These are phyloP conservation scores for Atlantisia rogersi DNA, from an alignment of 2,113 vertebrate genomes.

Conservation along the genomic window DNA sequence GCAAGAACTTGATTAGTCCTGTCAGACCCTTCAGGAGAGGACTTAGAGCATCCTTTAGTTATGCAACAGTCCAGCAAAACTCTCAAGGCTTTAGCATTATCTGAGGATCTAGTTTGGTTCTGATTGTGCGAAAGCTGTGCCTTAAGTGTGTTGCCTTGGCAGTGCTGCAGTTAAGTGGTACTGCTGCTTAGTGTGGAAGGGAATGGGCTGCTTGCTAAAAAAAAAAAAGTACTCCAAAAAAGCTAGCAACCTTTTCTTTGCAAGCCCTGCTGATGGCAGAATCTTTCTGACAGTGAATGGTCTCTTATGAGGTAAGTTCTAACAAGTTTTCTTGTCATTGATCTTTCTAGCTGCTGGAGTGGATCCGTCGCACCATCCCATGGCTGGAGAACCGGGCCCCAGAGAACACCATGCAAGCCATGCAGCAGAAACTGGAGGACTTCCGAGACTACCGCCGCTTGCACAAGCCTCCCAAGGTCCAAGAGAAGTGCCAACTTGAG, in stretches of 20 bases:
- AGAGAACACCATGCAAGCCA: slow-evolving; percentile 98
- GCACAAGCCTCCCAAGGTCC: slow-evolving; percentile 98
- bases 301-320: background rate
- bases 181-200: background rate
- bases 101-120: background rate
- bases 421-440: slow-evolving; percentile 99
- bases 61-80: background rate
- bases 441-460: slow-evolving; percentile 94
- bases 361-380: slow-evolving; percentile 96
- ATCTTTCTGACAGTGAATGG: background rate
- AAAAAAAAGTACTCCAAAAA: background rate
- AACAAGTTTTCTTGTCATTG: background rate
- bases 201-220: background rate
- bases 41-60: background rate
- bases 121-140: background rate
- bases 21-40: background rate
- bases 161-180: background rate
- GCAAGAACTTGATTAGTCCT: background rate
- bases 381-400: slow-evolving; percentile 95
- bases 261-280: background rate
- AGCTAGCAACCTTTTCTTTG: background rate
- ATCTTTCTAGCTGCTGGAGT: slow-evolving; percentile 87
- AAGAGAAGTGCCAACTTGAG: slow-evolving; percentile 99
- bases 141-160: background rate
- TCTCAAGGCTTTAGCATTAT: background rate